These are phyloP conservation scores for Mesorhabditis spiculigera DNA, from an alignment of 2,888 invertebrate genomes.

Conservation along the genomic window DNA sequence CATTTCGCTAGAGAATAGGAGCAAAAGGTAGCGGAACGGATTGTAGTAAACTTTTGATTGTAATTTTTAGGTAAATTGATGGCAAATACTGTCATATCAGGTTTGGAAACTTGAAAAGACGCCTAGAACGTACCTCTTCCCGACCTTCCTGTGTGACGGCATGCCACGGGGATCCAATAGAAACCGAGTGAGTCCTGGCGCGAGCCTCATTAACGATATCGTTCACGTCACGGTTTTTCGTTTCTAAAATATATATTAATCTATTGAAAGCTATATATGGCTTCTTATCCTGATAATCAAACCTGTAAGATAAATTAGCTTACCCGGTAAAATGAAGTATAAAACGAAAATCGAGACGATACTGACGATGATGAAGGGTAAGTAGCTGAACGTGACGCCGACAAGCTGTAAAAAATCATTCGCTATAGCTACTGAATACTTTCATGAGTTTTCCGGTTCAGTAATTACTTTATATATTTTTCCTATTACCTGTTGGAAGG, in stretches of 20 bases:
- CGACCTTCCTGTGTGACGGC: conserved; percentile 14
- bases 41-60: not conserved
- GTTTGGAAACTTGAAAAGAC: not conserved
- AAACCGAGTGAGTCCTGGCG: conserved; percentile 29
- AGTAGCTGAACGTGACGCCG: conserved; percentile 58
- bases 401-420: conserved; percentile 40
- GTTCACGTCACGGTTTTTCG: conserved; percentile 32
- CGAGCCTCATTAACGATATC: conserved; percentile 38
- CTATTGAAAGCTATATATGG: not conserved
- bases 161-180: conserved; percentile 37
- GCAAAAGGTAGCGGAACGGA: no score
- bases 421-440: not conserved
- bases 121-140: not conserved
- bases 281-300: not conserved
- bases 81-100: not conserved
- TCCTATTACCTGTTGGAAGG: conserved; percentile 49
- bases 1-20: no score
- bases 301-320: conserved; percentile 2
- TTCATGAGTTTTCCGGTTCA: not conserved
- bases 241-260: conserved; percentile 23
- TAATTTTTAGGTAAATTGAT: not conserved
- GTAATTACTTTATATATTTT: no score
- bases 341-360: conserved; percentile 38
- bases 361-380: conserved; percentile 60
- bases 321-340: conserved; percentile 50